Base-by-base conservation (phyloP, 2,113 vertebrate species). In the Clupea harengus region DNA sequence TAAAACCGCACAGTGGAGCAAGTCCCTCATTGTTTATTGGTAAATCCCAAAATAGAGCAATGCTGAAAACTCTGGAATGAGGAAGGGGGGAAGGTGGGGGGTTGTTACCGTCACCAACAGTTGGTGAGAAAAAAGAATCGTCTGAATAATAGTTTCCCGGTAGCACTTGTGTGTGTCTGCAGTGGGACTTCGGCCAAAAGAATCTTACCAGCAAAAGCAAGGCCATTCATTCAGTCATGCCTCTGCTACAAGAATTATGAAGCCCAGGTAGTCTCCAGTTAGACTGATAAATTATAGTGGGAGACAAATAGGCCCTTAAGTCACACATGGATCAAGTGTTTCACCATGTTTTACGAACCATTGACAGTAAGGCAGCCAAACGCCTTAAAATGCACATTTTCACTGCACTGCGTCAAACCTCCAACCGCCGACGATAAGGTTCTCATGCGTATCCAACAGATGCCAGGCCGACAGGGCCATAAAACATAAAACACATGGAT, bases 21-120 rank as follows among this genome's bases (percentile, higher is more conserved):
- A 86, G 60, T 81, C 83, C 47, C 13, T 81, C 85, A 88, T 88
- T 90, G 89, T 91, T 89, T 89, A 87, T 88, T 87, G 87, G 85
- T 85, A 86, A 90, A 87, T 87, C 88, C 88, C 75, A 84, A 88
- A 90, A 90, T 88, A 89, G 87, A 85, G 85, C 85, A 86, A 89
- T 86, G 82, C 81, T 80, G 75, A 75, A 82, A 86, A 49, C 84
- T 87, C 87, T 89, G 83, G 88, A 85, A 87, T 89, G 88, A 88
- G 78, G 82, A 80, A 80, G 84, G 50, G 78, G 32, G 83, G 25
- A 13, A 28, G 18, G 84, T 25, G 50, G 82, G 52, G 50, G 20
- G 54, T 49, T 81, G 80, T 6, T n/a, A 47, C 45, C 86, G 83
- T 60, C 45, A 86, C 87, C 54, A 85, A 86, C 64, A 32, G n/a